phyloP scores from a whole-genome alignment of 2,888 invertebrate genomes.

The Malthinus seriepunctatus region DNA sequence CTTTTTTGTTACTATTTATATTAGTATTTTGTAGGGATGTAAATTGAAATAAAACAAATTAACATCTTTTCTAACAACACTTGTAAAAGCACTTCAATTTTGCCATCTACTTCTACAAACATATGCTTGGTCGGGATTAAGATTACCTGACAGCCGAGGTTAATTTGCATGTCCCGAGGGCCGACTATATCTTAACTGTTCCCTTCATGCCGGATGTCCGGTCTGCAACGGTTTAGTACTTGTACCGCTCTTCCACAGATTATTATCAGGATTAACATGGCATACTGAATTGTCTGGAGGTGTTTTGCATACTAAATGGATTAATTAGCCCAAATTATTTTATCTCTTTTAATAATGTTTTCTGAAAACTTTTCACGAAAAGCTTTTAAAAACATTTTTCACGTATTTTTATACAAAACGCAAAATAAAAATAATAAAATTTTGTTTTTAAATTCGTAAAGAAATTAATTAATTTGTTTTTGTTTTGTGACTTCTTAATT shows the following conservation, averaged over 20 bases:
- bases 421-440: too few species aligned
- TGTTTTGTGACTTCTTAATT: too few species aligned
- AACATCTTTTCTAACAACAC: too few species aligned
- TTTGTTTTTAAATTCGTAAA: too few species aligned
- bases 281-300: conserved; percentile 31
- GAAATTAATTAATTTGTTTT: too few species aligned
- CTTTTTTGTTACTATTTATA: too few species aligned
- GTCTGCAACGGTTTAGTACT: conserved; percentile 32
- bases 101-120: conserved; percentile 17
- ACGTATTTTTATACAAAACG: conserved; percentile 2
- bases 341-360: conserved; percentile 19
- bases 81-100: conserved; percentile 16
- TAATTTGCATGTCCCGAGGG: conserved; percentile 40
- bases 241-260: conserved; percentile 30
- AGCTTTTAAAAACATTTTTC: conserved; percentile 10
- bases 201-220: conserved; percentile 32
- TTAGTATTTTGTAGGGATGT: too few species aligned
- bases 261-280: conserved; percentile 31
- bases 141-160: conserved; percentile 34
- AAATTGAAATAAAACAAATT: too few species aligned
- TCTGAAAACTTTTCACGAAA: background rate
- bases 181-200: conserved; percentile 31
- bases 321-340: conserved; percentile 26
- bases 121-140: conserved; percentile 30
- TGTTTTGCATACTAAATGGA: conserved; percentile 31